Base-by-base conservation (phyloP, 2,797 vertebrate genomes). In the Arrhamphus sclerolepis region DNA sequence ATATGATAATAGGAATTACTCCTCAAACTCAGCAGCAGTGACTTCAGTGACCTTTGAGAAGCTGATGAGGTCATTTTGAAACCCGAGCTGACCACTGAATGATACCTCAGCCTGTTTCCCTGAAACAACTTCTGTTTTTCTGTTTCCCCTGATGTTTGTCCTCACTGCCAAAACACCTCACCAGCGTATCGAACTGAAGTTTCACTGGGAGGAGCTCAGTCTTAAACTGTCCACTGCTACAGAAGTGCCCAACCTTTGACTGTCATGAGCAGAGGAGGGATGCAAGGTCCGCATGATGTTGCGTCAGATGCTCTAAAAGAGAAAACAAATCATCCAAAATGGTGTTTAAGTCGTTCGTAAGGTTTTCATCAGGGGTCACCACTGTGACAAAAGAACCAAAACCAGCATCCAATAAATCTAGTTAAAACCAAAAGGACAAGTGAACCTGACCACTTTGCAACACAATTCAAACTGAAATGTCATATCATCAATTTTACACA, bases 21-120 rank as follows among this genome's bases (percentile, higher is more conserved):
- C 26, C 26, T 21, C 4, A 39, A 21, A 49, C 57, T 11, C 39
- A 11, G 4, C 5, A 41, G 17, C 46, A 52, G 53, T 18, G 54
- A 75, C 52, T 70, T 18, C 9, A 7, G 18, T 59, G 72, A 78
- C 84, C 66, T 81, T 74, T 72, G 49, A 49, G 29, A 14, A 31
- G 43, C 54, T 7, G n/a, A 75, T 83, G 72, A 81, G 56, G 69
- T 84, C 78, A 85, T 40, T 53, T 18, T 78, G 79, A 82, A 85
- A 86, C 62, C 79, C 73, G 76, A 87, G 87, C 56, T 83, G 78
- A 72, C 81, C 80, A 67, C 46, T 56, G 57, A 56, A 50, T 65
- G 69, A 70, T 59, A 72, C 67, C 70, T 69, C 41, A 68, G 56
- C 29, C 54, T 22, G 52, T 81, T 85, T 81, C 81, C 70, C 61